Evolutionary conservation across 2,888 invertebrate species (phyloP), one percentile per base, ranked within the genome.

Genomic region (Coenonympha arcania): DNA sequence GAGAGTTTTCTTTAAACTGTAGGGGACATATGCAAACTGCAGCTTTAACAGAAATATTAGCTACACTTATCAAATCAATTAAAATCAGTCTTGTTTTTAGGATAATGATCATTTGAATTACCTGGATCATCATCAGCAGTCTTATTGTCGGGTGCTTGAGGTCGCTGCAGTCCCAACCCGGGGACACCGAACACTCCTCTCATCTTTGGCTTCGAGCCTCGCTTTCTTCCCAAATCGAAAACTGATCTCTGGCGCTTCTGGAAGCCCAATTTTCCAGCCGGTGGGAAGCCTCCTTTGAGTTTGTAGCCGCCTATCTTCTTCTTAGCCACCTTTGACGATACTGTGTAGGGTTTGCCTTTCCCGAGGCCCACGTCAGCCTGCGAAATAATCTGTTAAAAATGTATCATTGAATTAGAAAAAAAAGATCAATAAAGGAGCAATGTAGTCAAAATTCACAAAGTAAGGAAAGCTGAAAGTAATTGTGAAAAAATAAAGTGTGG

Each of bases 171-270:
- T 3, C 93, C 93, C 16, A 94, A 82, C 5, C 93, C 93, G 0
- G 94, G 93, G 4, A 92, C 92, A 11, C 94, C 94, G 70, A 94
- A 94, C 34, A 93, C 89, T 3, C 94, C 94, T 42, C 95, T 85
- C 90, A 95, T 94, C 81, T 95, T 96, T 9, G 95, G 91, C 72
- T 96, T 96, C 1, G 93, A 91, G 5, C 94, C 95, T 54, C 96
- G 88, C 71, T 95, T 95, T 55, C 95, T 84, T 22, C 93, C 92
- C 69, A 94, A 92, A 61, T 95, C 93, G 26, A 86, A 59, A 22
- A 90, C 89, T 39, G 93, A 85, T 41, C 92, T 87, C 59, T 92
- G 91, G 15, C 92, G 86, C 65, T 93, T 94, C 69, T 93, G 91
- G 66, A 92, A 91, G 36, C 91, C 90, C 48, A 91, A 79, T 77